Conservation (phyloP, 2,113 vertebrate genomes). For the Scolopax mira region DNA sequence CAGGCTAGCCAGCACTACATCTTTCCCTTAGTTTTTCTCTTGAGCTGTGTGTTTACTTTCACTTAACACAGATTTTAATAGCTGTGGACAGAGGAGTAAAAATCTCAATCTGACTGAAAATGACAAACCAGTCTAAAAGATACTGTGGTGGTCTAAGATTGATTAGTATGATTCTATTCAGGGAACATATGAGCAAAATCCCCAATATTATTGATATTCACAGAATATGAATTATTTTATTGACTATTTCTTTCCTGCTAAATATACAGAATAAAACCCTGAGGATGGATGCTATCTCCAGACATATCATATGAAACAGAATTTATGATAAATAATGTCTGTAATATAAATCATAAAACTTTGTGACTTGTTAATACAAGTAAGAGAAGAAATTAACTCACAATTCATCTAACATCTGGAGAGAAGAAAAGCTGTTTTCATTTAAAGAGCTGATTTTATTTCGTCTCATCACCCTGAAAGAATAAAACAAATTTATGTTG, state of each 20-base stretch:
- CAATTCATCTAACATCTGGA: constrained; percentile 89
- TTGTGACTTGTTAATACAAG: background rate
- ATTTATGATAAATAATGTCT: background rate
- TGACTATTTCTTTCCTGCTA: background rate
- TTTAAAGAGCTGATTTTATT: constrained; percentile 88
- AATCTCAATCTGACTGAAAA: background rate
- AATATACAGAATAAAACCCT: background rate
- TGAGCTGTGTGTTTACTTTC: background rate
- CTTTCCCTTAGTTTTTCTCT: background rate
- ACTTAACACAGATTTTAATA: background rate
- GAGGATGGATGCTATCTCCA: background rate
- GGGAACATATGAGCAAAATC: background rate
- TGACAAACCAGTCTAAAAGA: background rate
- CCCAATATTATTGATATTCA: background rate
- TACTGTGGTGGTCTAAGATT: background rate
- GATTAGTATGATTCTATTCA: background rate
- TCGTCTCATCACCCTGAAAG: constrained; percentile 84
- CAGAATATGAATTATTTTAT: background rate
- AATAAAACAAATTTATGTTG: background rate
- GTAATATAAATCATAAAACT: background rate
- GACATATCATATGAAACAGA: background rate
- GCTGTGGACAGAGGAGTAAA: background rate
- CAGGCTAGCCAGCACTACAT: background rate
- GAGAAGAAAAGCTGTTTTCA: constrained; percentile 86
- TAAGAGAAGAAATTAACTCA: constrained; percentile 74